Percentiles rank a stretch among this genome's conserved stretches.
These are phyloP conservation scores for Trinorchestia longiramus DNA, from an alignment of 1,140 invertebrate species.

Conservation along the genomic window DNA sequence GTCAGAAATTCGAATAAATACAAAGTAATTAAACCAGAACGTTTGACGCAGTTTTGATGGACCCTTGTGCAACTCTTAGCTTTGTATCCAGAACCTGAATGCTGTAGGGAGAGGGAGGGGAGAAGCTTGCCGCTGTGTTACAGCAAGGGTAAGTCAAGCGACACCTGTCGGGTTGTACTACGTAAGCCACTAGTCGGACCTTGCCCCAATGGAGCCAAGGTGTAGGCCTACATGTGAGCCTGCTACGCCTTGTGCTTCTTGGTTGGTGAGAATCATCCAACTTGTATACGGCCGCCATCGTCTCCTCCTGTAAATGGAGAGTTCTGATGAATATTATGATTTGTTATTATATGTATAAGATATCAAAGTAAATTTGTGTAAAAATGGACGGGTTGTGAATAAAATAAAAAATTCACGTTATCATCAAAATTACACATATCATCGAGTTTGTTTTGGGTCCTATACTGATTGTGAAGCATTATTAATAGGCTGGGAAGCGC, in stretches of 20 bases:
- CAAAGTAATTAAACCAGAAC: not conserved
- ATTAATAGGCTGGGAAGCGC: not conserved
- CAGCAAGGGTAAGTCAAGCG: not conserved
- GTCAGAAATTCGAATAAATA: not conserved
- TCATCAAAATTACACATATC: not conserved
- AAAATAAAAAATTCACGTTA: not conserved
- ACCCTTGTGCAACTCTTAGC: not conserved
- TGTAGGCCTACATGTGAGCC: too few relatives aligned
- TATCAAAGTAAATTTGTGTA: not conserved
- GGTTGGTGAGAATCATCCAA: not conserved
- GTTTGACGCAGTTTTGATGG: not conserved
- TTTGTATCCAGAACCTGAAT: not conserved
- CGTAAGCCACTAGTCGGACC: too few relatives aligned
- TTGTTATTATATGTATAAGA: not conserved
- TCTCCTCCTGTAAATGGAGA: not conserved
- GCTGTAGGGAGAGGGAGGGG: not conserved
- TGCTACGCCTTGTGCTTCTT: not conserved
- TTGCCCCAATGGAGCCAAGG: too few relatives aligned
- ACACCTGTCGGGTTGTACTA: not conserved
- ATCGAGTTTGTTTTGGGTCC: not conserved
- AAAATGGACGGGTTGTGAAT: not conserved
- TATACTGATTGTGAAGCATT: not conserved
- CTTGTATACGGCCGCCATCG: not conserved
- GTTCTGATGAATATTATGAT: not conserved
- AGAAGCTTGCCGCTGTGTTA: not conserved